A percentile compares a stretch with the other conserved stretches of the same genome.
Evolutionary conservation across 2,888 invertebrate genomes (phyloP).

Genomic region (Andrena marginata): DNA sequence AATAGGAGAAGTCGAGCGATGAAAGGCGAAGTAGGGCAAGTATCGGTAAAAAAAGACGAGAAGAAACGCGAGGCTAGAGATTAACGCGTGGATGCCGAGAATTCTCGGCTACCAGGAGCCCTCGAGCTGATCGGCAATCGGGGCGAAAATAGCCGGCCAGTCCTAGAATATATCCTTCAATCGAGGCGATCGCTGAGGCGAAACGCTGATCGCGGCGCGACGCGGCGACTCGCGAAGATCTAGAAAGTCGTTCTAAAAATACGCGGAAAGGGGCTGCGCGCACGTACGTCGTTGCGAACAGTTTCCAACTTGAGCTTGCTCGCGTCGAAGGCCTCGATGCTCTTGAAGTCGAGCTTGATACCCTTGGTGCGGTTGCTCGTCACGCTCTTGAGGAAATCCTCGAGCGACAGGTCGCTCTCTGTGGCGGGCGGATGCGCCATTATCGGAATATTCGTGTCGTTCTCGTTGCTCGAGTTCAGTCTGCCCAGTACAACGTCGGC

Average conservation of each 20-base stretch:
- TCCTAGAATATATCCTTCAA: constrained; percentile 25
- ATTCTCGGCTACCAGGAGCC: constrained; percentile 7
- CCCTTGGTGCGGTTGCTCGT: constrained; percentile 88
- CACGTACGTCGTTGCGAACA: constrained; percentile 83
- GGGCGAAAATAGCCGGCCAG: constrained; percentile 1
- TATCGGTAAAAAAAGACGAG: background rate
- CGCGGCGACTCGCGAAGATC: constrained; percentile 15
- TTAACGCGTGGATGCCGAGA: background rate
- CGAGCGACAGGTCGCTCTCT: constrained; percentile 91
- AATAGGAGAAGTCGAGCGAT: constrained; percentile 43
- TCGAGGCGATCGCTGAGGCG: constrained; percentile 21
- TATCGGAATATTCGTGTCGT: constrained; percentile 88
- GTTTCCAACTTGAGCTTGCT: constrained; percentile 86
- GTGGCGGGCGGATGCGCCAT: constrained; percentile 94
- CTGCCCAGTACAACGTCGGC: constrained; percentile 93
- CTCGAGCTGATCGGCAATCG: constrained; percentile 13
- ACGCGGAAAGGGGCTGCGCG: background rate
- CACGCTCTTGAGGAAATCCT: constrained; percentile 89
- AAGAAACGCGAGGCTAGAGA: background rate
- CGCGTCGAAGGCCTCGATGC: constrained; percentile 89
- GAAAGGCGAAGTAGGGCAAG: background rate
- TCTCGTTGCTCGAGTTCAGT: constrained; percentile 75
- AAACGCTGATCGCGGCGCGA: constrained; percentile 15
- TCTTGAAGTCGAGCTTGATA: constrained; percentile 95
- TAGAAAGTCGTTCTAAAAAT: constrained; percentile 32